Base-by-base conservation (phyloP, 2,113 vertebrate species). In the Hymenochirus boettgeri region DNA sequence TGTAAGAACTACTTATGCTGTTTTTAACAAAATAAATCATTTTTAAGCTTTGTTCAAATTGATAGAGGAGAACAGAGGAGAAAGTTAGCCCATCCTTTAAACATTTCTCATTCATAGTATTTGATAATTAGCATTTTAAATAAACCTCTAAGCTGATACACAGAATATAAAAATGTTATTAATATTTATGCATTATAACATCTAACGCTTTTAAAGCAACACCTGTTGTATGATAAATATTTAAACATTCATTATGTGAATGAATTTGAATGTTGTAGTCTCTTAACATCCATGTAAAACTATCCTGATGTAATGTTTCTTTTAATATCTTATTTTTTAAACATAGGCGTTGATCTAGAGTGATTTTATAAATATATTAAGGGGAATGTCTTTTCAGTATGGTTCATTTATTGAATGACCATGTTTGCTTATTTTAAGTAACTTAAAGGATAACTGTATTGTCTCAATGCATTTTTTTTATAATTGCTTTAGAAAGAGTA, bases 161-260 rank as follows among this genome's bases (percentile, higher is more conserved):
- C 13, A 35, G 63, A 58, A 66, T 66, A 66, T 66, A 50, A 66
- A 66, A 58, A 66, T 51, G 45, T 66, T 50, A 66, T 66, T 58
- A 66, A 66, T 66, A 66, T 66, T 66, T 66, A 66, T 66, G 58
- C 29, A 50, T 57, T 66, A 66, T 57, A 66, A 58, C 63, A 51
- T 66, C 63, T 66, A 51, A 66, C 42, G 63, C 56, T 37, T 66
- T 54, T 26, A 46, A 66, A 39, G 15, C 54, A 66, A 66, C 63
- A 66, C 63, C 63, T 66, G 63, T 66, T 66, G 54, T 66, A 66
- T 58, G 57, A 58, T 66, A 66, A 58, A 66, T 66, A 66, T 66
- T 58, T 66, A 55, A 66, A 66, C 63, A 50, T 57, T 66, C 63
- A 66, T 66, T 57, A 66, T 66, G 52, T 65, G 54, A 58, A 50